Percentiles rank a stretch among this genome's conserved stretches.
phyloP scores from a whole-genome alignment of 2,113 vertebrate species.

The Cyprinodon tularosa region DNA sequence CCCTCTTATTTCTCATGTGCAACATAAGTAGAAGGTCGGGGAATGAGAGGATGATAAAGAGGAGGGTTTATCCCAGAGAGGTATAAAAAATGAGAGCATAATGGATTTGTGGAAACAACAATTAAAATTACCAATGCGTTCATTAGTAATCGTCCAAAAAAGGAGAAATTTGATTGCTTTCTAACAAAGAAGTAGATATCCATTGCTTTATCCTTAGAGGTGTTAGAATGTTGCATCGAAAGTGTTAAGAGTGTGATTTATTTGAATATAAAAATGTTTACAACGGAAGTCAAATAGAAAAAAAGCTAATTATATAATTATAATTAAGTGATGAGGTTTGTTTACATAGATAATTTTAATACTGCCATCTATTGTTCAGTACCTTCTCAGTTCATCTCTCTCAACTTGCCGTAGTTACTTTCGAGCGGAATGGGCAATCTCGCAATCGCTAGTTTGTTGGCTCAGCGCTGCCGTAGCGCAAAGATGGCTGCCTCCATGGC shows the following conservation, averaged over 20 bases:
- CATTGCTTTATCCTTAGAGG: not conserved
- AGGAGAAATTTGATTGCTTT: not conserved
- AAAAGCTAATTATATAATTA: not conserved
- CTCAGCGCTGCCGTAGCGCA: no score
- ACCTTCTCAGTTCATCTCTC: no score
- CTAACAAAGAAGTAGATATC: not conserved
- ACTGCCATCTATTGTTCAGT: no score
- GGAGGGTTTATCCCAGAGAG: conserved; percentile 60
- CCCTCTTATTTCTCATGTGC: conserved; percentile 73
- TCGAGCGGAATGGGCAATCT: no score
- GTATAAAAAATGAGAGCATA: conserved; percentile 63
- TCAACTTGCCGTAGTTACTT: no score
- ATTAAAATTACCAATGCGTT: conserved; percentile 25
- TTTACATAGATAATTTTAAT: no score
- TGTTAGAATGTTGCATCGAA: not conserved
- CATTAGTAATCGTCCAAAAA: not conserved
- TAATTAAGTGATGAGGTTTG: no score
- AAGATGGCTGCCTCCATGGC: no score
- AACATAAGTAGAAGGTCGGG: conserved; percentile 70
- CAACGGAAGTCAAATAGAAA: conserved; percentile 6
- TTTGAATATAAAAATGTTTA: not conserved
- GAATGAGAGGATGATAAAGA: conserved; percentile 73
- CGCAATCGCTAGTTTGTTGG: no score
- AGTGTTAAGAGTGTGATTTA: not conserved
- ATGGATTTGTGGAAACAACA: conserved; percentile 57